phyloP scores from a whole-genome alignment of 2,797 vertebrate species.

The Syncerus caffer region DNA sequence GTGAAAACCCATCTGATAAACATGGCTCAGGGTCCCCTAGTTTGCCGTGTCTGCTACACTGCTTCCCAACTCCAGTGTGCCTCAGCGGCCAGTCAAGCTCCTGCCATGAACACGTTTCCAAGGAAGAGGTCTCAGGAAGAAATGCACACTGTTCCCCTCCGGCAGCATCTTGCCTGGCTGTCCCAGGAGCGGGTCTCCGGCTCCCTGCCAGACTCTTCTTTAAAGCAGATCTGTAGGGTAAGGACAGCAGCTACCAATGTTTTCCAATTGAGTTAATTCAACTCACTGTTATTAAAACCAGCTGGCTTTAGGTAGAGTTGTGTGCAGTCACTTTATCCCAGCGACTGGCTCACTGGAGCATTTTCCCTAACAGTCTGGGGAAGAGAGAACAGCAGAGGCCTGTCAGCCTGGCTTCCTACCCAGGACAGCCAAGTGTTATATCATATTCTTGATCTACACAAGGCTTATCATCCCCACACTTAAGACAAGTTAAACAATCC shows the following conservation, averaged over 20 bases:
- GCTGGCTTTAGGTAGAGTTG: conserved; percentile 57
- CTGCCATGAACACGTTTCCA: not conserved
- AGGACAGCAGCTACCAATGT: conserved; percentile 64
- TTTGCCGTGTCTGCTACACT: not conserved
- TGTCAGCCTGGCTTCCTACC: not conserved
- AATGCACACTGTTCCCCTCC: conserved; percentile 39
- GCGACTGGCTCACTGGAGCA: not conserved
- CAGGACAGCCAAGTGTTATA: not conserved
- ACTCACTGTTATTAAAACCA: conserved; percentile 65
- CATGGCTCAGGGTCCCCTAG: not conserved
- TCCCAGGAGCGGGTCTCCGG: conserved; percentile 46
- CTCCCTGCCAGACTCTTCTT: conserved; percentile 54
- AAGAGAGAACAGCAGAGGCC: not conserved
- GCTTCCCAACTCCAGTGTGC: conserved; percentile 11
- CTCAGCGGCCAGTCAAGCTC: conserved; percentile 17
- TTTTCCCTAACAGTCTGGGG: not conserved
- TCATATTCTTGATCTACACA: not conserved
- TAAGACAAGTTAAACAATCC: not conserved
- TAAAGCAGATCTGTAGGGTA: conserved; percentile 60
- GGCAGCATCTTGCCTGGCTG: conserved; percentile 29
- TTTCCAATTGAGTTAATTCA: conserved; percentile 61
- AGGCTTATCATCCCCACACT: not conserved
- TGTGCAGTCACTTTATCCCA: conserved; percentile 46
- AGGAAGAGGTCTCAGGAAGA: conserved; percentile 47
- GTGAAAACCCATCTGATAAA: conserved; percentile 33